A percentile compares a stretch with the other conserved stretches of the same genome.
phyloP scores from a whole-genome alignment of 2,888 invertebrate species.

The Phrixothrix hirtus region DNA sequence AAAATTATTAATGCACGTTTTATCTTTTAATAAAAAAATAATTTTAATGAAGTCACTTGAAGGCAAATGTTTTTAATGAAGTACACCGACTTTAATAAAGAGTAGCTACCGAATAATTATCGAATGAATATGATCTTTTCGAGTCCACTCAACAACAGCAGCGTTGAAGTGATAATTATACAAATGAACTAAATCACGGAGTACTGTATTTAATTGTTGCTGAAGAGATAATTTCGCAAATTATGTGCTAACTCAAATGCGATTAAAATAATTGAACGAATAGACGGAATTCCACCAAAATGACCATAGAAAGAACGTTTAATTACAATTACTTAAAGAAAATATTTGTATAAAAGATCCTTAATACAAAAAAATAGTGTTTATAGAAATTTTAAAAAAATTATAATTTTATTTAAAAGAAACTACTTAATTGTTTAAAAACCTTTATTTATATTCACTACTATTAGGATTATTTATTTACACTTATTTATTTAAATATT shows the following conservation, averaged over 20 bases:
- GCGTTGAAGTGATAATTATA: constrained; percentile 18
- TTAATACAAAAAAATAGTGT: too few relatives aligned
- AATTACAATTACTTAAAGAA: constrained; percentile 7
- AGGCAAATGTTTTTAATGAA: constrained; percentile 7
- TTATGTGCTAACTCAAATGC: constrained; percentile 17
- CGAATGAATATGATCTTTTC: constrained; percentile 21
- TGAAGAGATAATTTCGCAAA: constrained; percentile 25
- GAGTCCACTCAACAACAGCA: constrained; percentile 16
- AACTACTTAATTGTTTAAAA: too few relatives aligned
- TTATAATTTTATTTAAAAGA: too few relatives aligned
- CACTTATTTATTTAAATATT: too few relatives aligned
- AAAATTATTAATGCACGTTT: too few relatives aligned
- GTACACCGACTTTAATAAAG: constrained; percentile 10
- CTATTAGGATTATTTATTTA: too few relatives aligned
- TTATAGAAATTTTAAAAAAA: too few relatives aligned
- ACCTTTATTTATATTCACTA: too few relatives aligned
- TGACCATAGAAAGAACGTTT: constrained; percentile 17
- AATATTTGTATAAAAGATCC: neutral
- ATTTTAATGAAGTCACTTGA: neutral
- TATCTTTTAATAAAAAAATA: too few relatives aligned
- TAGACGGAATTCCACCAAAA: constrained; percentile 18
- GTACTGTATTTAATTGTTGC: constrained; percentile 27
- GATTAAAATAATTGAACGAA: constrained; percentile 25
- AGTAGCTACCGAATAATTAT: constrained; percentile 19
- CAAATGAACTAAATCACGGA: constrained; percentile 27